Evolutionary conservation across 2,888 invertebrate species (phyloP).

Genomic region (Leptinotarsa haldemani): DNA sequence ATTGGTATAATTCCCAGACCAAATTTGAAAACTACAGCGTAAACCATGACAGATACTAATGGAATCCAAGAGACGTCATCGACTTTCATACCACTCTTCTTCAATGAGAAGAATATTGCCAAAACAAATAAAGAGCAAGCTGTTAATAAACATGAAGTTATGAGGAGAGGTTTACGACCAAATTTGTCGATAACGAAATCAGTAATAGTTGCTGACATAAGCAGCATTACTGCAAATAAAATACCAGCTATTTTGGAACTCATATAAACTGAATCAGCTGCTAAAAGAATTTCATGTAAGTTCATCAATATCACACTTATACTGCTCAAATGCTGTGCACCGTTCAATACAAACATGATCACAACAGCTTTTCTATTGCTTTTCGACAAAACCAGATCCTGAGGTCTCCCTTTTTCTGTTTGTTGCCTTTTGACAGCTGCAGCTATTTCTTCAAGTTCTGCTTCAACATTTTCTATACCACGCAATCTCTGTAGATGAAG

Average conservation of each 20-base stretch:
- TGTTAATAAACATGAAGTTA: conserved; percentile 56
- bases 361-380: conserved; percentile 62
- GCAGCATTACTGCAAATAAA: too few relatives aligned
- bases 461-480: conserved; percentile 48
- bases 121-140: too few relatives aligned
- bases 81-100: too few relatives aligned
- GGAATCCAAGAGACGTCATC: too few relatives aligned
- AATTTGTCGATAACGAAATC: conserved; percentile 59
- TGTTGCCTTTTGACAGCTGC: conserved; percentile 60
- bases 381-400: conserved; percentile 59
- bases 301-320: conserved; percentile 60
- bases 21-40: too few relatives aligned
- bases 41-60: too few relatives aligned
- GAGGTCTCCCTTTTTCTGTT: conserved; percentile 59
- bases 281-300: too few relatives aligned
- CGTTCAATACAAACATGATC: conserved; percentile 62
- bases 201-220: conserved; percentile 41
- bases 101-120: too few relatives aligned
- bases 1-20: too few relatives aligned
- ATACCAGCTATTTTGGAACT: too few relatives aligned
- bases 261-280: too few relatives aligned
- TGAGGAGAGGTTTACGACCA: conserved; percentile 59
- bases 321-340: conserved; percentile 62
- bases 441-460: conserved; percentile 60
- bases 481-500: conserved; percentile 50